Conservation (phyloP, 2,797 vertebrate genomes). For the Falco berigora region DNA sequence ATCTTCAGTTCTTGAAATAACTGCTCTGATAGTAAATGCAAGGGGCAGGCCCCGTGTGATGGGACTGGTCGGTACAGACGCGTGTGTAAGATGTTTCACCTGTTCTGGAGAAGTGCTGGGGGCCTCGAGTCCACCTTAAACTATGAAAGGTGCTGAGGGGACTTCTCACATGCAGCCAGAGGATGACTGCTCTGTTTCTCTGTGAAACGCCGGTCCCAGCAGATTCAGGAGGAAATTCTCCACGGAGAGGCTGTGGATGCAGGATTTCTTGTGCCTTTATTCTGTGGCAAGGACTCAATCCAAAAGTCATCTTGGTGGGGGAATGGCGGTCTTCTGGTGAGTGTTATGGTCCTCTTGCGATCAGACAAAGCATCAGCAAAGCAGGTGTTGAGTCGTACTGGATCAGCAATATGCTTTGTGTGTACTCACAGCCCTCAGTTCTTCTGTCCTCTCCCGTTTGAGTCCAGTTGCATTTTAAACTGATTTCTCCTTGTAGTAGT, state of each 20-base stretch:
- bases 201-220: not conserved
- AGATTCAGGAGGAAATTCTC: not conserved
- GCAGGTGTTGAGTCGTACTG: not conserved
- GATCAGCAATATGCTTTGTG: not conserved
- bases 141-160: not conserved
- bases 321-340: not conserved
- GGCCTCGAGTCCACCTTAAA: not conserved
- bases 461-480: not conserved
- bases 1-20: not conserved
- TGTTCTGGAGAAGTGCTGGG: not conserved
- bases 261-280: not conserved
- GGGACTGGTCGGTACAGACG: accelerated
- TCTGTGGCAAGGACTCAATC: not conserved
- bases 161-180: not conserved
- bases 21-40: not conserved
- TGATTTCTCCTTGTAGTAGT: not conserved
- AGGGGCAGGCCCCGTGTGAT: not conserved
- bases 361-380: not conserved
- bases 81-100: not conserved
- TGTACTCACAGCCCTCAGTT: not conserved
- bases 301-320: not conserved
- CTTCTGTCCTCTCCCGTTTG: not conserved
- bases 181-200: not conserved
- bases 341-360: not conserved
- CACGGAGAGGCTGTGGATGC: not conserved